Base-by-base conservation (phyloP, 1,140 invertebrate species). In the Brachionus plicatilis region DNA sequence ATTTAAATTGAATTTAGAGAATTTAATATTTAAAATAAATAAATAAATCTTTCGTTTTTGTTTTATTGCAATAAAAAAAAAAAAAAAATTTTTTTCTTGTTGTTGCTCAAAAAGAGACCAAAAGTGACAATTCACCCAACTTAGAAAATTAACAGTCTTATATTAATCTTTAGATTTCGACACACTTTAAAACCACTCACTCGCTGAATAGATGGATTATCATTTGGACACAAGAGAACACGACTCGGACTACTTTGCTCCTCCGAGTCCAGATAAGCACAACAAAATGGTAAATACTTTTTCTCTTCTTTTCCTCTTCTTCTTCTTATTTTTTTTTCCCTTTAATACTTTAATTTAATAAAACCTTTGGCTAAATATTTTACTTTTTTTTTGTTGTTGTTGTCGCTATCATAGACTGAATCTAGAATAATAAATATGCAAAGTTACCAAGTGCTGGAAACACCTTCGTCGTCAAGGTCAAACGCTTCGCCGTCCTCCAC, bases 1-100 rank as follows among this genome's bases (percentile, higher is more conserved):
- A 72, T 72, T 72, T 72, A 72, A 72, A 72, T 72, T 72, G 68
- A 72, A 72, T 72, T 72, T 72, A 72, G 17, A 72, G 68, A 72
- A 72, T 72, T 72, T 72, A 72, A 72, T 72, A 72, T 72, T 72
- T 72, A 72, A 72, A 72, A 72, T 72, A 72, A 72, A 72, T 72
- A 72, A 72, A 72, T 72, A 72, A 72, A 72, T 72, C 68, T 72
- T 72, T 72, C 5, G 41, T 72, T 72, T 72, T 72, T 72, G 29
- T 43, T 72, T 72, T 72, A 72, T 72, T 72, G 68, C 14, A 72
- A 45, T 41, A 29, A 29, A 29, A 29, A 29, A 29, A 24, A 24
- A 24, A 24, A 24, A 24, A 24, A 1, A 37, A 68, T 33, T 68
- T 68, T 68, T 41, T 72, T 72, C 3, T 9, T 5, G 5, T 37